Percentiles rank a stretch among this genome's conserved stretches.
phyloP scores from a whole-genome alignment of 1,140 invertebrate species.

The Chlorops oryzae region DNA sequence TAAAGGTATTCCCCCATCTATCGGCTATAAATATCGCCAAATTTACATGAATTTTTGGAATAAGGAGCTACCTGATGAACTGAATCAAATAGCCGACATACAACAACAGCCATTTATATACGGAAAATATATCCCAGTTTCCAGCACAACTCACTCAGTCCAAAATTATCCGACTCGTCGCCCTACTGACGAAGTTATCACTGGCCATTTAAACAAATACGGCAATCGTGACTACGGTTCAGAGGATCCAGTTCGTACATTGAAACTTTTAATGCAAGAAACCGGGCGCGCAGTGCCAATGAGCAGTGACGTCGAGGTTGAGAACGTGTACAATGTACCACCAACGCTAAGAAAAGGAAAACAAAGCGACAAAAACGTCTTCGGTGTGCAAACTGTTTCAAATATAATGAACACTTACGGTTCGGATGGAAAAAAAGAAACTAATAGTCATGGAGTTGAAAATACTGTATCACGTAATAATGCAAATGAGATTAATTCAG shows the following conservation, averaged over 20 bases:
- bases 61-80: slow-evolving; percentile 57
- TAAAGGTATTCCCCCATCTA: slow-evolving; percentile 61
- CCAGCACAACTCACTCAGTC: slow-evolving; percentile 15
- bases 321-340: slow-evolving; percentile 47
- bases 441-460: no score
- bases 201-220: slow-evolving; percentile 43
- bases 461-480: no score
- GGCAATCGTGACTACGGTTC: slow-evolving; percentile 33
- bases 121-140: no score
- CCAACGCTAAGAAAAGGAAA: slow-evolving; percentile 37
- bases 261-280: slow-evolving; percentile 39
- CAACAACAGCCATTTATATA: slow-evolving; percentile 27
- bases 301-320: slow-evolving; percentile 20
- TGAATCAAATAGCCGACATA: slow-evolving; percentile 50
- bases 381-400: no score
- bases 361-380: no score
- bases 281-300: slow-evolving; percentile 4
- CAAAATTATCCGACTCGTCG: no score
- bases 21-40: slow-evolving; percentile 58
- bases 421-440: no score
- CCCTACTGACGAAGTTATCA: slow-evolving; percentile 35
- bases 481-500: no score
- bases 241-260: slow-evolving; percentile 38
- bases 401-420: no score
- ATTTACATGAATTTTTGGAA: slow-evolving; percentile 69